phyloP scores from a whole-genome alignment of 2,888 invertebrate genomes.

The Hydrotaea cyrtoneurina region DNA sequence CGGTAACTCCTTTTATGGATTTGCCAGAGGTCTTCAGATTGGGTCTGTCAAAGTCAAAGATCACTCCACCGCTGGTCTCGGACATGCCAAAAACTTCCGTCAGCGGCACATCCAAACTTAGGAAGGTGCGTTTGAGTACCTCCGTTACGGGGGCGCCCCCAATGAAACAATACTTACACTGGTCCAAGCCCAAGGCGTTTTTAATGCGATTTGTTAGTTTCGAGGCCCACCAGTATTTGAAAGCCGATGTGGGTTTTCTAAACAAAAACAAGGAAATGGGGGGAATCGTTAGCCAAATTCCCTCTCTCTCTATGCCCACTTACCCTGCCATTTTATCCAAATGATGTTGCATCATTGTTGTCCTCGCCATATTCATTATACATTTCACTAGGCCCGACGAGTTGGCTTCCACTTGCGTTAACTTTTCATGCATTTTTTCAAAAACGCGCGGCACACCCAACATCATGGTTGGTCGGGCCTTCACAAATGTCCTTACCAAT shows the following conservation, averaged over 20 bases:
- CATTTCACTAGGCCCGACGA: slow-evolving; percentile 86
- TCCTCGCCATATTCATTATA: slow-evolving; percentile 86
- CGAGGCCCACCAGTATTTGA: slow-evolving; percentile 77
- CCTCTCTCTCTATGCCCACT: neutral
- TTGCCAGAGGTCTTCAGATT: slow-evolving; percentile 87
- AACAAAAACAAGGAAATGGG: neutral
- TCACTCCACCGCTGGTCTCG: slow-evolving; percentile 90
- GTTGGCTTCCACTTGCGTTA: slow-evolving; percentile 86
- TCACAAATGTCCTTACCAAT: slow-evolving; percentile 86
- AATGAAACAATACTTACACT: slow-evolving; percentile 85
- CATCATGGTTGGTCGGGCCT: slow-evolving; percentile 90
- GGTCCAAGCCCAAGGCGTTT: slow-evolving; percentile 88
- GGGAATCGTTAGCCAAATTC: neutral
- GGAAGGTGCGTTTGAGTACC: slow-evolving; percentile 91
- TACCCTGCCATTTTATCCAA: slow-evolving; percentile 81
- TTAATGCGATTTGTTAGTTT: slow-evolving; percentile 89
- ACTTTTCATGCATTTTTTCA: slow-evolving; percentile 95
- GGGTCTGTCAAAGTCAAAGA: slow-evolving; percentile 75
- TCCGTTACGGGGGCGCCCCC: slow-evolving; percentile 92
- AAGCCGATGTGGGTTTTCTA: slow-evolving; percentile 44
- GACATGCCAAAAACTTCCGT: slow-evolving; percentile 94
- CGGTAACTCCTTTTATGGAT: slow-evolving; percentile 85
- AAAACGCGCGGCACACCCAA: slow-evolving; percentile 94
- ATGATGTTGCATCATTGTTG: slow-evolving; percentile 84
- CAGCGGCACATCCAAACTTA: slow-evolving; percentile 90